Evolutionary conservation across 2,888 invertebrate species (phyloP), one percentile per base, ranked within the genome.

Genomic region (Melinopterus prodromus): DNA sequence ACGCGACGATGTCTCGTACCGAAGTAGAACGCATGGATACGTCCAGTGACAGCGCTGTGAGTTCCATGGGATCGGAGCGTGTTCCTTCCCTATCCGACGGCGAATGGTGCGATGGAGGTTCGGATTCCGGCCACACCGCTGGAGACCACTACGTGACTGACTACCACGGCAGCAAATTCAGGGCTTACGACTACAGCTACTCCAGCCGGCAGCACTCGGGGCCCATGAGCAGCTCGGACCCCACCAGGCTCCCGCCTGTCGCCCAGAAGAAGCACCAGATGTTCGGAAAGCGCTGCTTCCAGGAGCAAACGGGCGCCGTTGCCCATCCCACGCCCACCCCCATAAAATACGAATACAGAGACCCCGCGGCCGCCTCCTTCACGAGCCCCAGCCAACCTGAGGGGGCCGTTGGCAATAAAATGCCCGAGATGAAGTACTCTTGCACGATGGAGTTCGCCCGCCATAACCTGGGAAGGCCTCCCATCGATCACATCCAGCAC

Each of bases 221-320:
- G 69, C 87, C 90, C 38, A 77, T 81, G 71, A 79, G 81, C 70
- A 85, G 88, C 81, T 89, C 90, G 74, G 92, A 92, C 83, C 88
- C 90, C 14, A 90, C 91, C 2, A 90, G 93, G 69, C 91, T 92
- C 83, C 93, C 93, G 53, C 92, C 92, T 12, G 94, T 94, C 72
- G 95, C 95, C 0, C 97, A 97, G 89, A 97, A 97, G 90, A 97
- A 97, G 88, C 97, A 97, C 87, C 97, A 97, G 86, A 95, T 97
- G 94, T 97, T 96, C 87, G 97, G 97, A 6, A 97, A 97, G 88
- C 90, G 97, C 84, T 96, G 95, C 89, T 94, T 96, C 86, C 96
- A 82, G 86, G 88, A 88, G 80, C 87, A 88, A 83, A 86, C 86
- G 14, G 83, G 81, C 78, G 77, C 84, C 14, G 82, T 85, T 16